These are phyloP conservation scores for Serrognathus titanus DNA, from an alignment of 2,888 invertebrate species.

Conservation along the genomic window DNA sequence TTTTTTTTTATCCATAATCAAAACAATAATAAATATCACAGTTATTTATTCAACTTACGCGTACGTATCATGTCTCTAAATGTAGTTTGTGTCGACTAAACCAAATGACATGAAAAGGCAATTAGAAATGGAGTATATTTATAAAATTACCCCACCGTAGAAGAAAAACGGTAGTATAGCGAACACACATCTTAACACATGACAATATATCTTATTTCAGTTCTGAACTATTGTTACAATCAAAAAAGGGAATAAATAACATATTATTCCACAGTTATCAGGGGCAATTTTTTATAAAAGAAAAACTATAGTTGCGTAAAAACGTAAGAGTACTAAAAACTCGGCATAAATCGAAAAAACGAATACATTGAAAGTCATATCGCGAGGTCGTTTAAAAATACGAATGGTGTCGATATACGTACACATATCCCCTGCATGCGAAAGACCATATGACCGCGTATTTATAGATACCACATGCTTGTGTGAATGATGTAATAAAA, in stretches of 20 bases:
- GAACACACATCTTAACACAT: constrained; percentile 12
- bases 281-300: too few species aligned
- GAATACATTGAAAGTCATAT: neutral
- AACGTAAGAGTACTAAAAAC: too few species aligned
- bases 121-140: constrained; percentile 32
- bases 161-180: constrained; percentile 13
- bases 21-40: too few species aligned
- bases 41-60: neutral
- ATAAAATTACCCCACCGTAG: constrained; percentile 36
- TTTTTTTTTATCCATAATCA: too few species aligned
- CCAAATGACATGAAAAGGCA: constrained; percentile 22
- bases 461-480: constrained; percentile 15
- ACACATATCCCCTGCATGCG: constrained; percentile 15
- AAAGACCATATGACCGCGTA: constrained; percentile 12
- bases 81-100: constrained; percentile 4
- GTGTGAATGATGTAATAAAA: constrained; percentile 12
- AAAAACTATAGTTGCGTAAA: too few species aligned
- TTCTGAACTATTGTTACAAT: constrained; percentile 3
- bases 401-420: neutral
- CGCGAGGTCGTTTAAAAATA: constrained; percentile 10
- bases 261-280: neutral
- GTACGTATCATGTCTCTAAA: neutral
- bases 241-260: neutral
- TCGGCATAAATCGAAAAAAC: neutral
- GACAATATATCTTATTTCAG: constrained; percentile 11